A percentile compares a stretch with the other conserved stretches of the same genome.
Evolutionary conservation across 2,888 invertebrate species (phyloP).

Genomic region (Fabriciana adippe): DNA sequence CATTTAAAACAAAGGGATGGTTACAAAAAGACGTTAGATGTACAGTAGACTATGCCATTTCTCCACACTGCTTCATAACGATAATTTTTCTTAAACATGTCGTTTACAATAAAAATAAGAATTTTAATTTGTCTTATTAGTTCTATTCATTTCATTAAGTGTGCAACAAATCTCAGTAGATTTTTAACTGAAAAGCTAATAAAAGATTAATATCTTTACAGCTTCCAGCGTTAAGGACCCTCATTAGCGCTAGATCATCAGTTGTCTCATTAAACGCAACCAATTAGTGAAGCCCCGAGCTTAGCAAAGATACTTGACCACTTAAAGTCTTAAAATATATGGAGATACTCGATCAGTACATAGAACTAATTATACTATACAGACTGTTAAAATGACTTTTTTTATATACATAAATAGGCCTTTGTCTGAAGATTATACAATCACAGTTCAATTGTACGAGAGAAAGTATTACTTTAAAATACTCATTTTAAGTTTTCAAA

Average conservation of each 20-base stretch:
- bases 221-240: conserved; percentile 48
- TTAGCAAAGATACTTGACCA: conserved; percentile 25
- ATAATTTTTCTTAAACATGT: too few species aligned
- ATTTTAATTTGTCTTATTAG: neutral
- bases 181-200: conserved; percentile 38
- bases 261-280: conserved; percentile 70
- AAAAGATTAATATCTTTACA: conserved; percentile 46
- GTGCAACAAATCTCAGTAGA: conserved; percentile 1
- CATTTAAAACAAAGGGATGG: too few species aligned
- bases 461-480: too few species aligned
- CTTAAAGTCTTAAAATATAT: conserved; percentile 20
- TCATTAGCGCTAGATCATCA: conserved; percentile 72
- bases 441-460: too few species aligned
- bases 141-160: neutral
- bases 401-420: neutral
- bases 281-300: conserved; percentile 62
- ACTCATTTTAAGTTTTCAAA: too few species aligned
- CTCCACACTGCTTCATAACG: too few species aligned
- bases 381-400: neutral
- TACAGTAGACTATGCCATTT: too few species aligned
- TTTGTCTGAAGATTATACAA: too few species aligned
- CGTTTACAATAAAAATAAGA: neutral
- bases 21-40: too few species aligned
- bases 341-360: neutral
- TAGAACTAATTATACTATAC: too few species aligned